Percentiles rank a stretch among this genome's conserved stretches.
Evolutionary conservation across 2,113 vertebrate genomes (phyloP).

Genomic region (Tauraco erythrolophus): DNA sequence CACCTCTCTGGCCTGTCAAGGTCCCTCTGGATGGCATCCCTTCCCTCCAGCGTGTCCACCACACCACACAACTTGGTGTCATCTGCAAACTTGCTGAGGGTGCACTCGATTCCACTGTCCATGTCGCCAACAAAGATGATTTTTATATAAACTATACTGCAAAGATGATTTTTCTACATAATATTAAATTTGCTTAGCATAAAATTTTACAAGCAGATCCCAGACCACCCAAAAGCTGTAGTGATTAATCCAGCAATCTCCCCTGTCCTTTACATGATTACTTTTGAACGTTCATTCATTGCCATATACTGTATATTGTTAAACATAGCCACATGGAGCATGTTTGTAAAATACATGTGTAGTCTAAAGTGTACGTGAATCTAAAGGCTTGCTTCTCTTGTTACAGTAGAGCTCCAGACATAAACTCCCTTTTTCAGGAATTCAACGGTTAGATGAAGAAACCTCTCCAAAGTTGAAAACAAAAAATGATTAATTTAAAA

Average conservation of each 20-base stretch:
- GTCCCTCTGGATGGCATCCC: too few relatives aligned
- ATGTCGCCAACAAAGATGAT: too few relatives aligned
- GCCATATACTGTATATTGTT: neutral
- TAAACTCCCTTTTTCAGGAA: neutral
- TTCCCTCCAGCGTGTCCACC: too few relatives aligned
- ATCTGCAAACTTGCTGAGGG: too few relatives aligned
- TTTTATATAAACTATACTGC: too few relatives aligned
- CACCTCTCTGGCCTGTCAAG: too few relatives aligned
- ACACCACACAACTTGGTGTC: too few relatives aligned
- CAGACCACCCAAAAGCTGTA: constrained; percentile 40
- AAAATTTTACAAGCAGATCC: constrained; percentile 10
- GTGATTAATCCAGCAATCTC: neutral
- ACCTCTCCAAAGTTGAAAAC: constrained; percentile 10
- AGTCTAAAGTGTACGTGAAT: neutral
- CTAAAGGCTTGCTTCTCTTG: constrained; percentile 11
- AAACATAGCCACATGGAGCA: neutral
- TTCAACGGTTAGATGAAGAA: constrained; percentile 6
- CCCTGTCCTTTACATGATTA: neutral
- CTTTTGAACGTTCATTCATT: neutral
- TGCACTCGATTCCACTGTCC: too few relatives aligned
- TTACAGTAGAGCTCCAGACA: neutral
- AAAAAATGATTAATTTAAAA: constrained; percentile 41
- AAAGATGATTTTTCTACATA: constrained; percentile 5
- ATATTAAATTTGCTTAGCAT: neutral
- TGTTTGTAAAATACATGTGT: neutral